These are phyloP conservation scores for Caenorhabditis sp. DNA, from an alignment of 2,888 invertebrate genomes.

Conservation along the genomic window DNA sequence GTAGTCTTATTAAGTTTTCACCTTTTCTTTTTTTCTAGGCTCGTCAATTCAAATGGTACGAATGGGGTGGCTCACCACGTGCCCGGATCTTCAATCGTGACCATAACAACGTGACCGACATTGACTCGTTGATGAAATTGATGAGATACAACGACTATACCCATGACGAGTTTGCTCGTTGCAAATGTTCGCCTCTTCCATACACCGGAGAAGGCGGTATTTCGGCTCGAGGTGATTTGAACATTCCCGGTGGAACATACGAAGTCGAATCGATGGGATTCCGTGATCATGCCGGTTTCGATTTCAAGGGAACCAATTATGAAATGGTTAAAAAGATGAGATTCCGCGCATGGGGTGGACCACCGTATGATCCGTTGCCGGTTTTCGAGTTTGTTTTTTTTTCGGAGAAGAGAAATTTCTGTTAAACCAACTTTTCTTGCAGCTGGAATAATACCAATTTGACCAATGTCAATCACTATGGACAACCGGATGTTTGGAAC, in stretches of 20 bases:
- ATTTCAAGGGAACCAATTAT: slow-evolving; percentile 75
- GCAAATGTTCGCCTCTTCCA: slow-evolving; percentile 75
- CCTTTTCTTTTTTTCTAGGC: slow-evolving; percentile 24
- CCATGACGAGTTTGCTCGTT: slow-evolving; percentile 78
- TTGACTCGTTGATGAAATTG: slow-evolving; percentile 76
- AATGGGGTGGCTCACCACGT: slow-evolving; percentile 75
- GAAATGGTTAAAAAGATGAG: slow-evolving; percentile 71
- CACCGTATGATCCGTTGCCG: slow-evolving; percentile 77
- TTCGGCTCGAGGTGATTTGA: slow-evolving; percentile 79
- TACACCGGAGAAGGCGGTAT: slow-evolving; percentile 80
- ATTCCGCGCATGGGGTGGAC: slow-evolving; percentile 76
- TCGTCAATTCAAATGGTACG: slow-evolving; percentile 74
- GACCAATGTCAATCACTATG: slow-evolving; percentile 75
- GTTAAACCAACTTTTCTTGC: neutral
- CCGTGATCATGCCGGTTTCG: slow-evolving; percentile 79
- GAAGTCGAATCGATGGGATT: slow-evolving; percentile 79
- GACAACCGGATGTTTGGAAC: slow-evolving; percentile 81
- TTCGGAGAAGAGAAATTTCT: too few relatives aligned
- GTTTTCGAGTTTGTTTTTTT: slow-evolving; percentile 76
- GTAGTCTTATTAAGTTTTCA: too few relatives aligned
- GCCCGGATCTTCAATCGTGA: slow-evolving; percentile 73
- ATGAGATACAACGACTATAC: slow-evolving; percentile 79
- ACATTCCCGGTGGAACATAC: slow-evolving; percentile 78
- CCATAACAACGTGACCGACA: slow-evolving; percentile 75
- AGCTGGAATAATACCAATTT: slow-evolving; percentile 80